Percentiles rank a stretch among this genome's conserved stretches.
Conservation (phyloP, 2,113 vertebrate genomes). For the Lasiurus cinereus region DNA sequence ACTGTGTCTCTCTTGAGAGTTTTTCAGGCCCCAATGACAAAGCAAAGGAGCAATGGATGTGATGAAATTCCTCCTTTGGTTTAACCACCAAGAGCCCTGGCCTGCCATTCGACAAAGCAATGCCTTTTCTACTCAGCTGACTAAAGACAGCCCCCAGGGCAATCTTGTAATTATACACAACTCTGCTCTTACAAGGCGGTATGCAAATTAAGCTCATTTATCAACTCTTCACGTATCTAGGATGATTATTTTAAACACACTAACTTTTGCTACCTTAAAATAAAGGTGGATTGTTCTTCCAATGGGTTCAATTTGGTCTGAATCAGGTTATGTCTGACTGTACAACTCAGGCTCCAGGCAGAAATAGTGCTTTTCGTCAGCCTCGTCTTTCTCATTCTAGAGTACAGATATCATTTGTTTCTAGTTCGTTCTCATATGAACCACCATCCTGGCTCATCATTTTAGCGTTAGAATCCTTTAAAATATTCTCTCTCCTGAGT, state of each 20-base stretch:
- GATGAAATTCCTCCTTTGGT: neutral
- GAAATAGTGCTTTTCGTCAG: neutral
- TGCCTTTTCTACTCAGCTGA: slow-evolving; percentile 67
- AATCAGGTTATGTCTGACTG: neutral
- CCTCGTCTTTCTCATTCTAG: neutral
- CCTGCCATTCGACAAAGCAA: slow-evolving; percentile 39
- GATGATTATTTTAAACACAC: slow-evolving; percentile 75
- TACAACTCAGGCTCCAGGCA: neutral
- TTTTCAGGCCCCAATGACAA: neutral
- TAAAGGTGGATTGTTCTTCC: neutral
- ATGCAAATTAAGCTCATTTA: slow-evolving; percentile 73
- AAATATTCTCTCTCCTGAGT: neutral
- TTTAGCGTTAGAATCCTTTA: neutral
- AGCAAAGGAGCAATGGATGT: neutral
- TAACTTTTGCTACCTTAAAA: slow-evolving; percentile 50
- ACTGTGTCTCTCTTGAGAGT: slow-evolving; percentile 39
- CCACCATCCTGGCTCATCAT: neutral
- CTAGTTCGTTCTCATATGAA: neutral
- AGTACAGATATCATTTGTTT: neutral
- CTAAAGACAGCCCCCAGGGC: slow-evolving; percentile 51
- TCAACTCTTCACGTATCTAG: slow-evolving; percentile 46
- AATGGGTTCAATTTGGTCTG: neutral
- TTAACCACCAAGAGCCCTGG: neutral
- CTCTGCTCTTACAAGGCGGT: slow-evolving; percentile 64
- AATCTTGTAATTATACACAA: slow-evolving; percentile 77